Percentiles rank a stretch among this genome's conserved stretches.
These are phyloP conservation scores for Trachops cirrhosus DNA, from an alignment of 2,797 vertebrate genomes.

Conservation along the genomic window DNA sequence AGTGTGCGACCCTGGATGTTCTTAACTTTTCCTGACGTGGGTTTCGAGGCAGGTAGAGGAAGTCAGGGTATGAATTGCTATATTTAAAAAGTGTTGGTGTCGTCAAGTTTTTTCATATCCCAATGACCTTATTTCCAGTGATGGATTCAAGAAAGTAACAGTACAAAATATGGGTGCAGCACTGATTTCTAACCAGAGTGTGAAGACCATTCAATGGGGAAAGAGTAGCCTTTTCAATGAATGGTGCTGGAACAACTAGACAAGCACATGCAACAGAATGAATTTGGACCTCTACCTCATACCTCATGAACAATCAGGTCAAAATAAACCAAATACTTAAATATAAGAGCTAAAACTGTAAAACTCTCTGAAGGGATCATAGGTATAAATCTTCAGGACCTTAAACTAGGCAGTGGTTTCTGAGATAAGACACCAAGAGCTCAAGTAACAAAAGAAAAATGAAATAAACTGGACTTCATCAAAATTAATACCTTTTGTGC, in stretches of 20 bases:
- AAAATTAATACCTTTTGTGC: neutral
- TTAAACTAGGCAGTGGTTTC: neutral
- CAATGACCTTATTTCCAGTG: slow-evolving; percentile 8
- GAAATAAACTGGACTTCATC: neutral
- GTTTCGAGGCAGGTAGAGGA: neutral
- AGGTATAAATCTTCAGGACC: neutral
- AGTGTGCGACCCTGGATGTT: neutral
- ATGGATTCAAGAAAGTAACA: neutral
- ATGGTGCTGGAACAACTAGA: neutral
- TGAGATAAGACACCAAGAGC: slow-evolving; percentile 5
- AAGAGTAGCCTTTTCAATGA: slow-evolving; percentile 15
- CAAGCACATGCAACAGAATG: neutral
- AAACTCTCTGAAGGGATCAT: neutral
- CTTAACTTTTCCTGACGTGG: neutral
- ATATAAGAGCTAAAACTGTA: neutral
- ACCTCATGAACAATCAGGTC: neutral
- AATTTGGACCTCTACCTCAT: neutral
- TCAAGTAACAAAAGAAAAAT: neutral
- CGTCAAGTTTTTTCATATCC: neutral
- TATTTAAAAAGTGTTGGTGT: neutral
- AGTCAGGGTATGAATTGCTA: neutral
- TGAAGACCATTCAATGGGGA: neutral
- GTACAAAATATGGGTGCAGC: neutral
- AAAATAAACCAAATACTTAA: slow-evolving; percentile 13
- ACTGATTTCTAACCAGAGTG: neutral